These are phyloP conservation scores for Rhabditoides inermis DNA, from an alignment of 2,888 invertebrate species.

Conservation along the genomic window DNA sequence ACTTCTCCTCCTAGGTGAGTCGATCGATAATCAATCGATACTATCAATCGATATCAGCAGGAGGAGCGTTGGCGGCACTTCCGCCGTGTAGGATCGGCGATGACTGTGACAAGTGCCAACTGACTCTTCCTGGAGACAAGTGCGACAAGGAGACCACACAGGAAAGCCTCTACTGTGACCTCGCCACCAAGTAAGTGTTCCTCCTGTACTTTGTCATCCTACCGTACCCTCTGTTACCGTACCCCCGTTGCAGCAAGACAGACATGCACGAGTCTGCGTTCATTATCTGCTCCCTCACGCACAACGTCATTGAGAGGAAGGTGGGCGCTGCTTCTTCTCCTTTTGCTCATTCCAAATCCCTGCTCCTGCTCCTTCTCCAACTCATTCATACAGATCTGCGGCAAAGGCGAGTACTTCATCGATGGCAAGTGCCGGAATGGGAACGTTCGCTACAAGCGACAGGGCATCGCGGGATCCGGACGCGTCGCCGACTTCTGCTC, in stretches of 20 bases:
- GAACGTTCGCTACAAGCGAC: constrained; percentile 43
- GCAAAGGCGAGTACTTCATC: constrained; percentile 35
- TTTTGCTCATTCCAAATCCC: neutral
- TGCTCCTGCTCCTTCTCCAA: neutral
- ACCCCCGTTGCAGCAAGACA: constrained; percentile 32
- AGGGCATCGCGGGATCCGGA: constrained; percentile 49
- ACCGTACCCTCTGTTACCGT: neutral
- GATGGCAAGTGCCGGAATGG: constrained; percentile 40
- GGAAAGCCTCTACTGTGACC: constrained; percentile 40
- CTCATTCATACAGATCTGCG: neutral
- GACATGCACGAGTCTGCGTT: constrained; percentile 47
- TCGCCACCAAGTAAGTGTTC: constrained; percentile 28
- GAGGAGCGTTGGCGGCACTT: constrained; percentile 19
- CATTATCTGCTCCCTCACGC: constrained; percentile 40
- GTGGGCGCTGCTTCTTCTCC: no score
- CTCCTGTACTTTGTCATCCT: neutral
- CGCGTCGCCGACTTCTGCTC: constrained; percentile 50
- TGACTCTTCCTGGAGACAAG: constrained; percentile 25
- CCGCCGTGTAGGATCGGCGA: constrained; percentile 36
- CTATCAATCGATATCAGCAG: constrained; percentile 7
- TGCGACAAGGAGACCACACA: constrained; percentile 29
- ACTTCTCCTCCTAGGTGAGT: neutral
- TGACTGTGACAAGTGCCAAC: constrained; percentile 29
- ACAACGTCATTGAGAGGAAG: constrained; percentile 30
- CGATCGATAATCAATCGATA: neutral